Conservation (phyloP, 2,113 vertebrate species). For the Calyptomena viridis region DNA sequence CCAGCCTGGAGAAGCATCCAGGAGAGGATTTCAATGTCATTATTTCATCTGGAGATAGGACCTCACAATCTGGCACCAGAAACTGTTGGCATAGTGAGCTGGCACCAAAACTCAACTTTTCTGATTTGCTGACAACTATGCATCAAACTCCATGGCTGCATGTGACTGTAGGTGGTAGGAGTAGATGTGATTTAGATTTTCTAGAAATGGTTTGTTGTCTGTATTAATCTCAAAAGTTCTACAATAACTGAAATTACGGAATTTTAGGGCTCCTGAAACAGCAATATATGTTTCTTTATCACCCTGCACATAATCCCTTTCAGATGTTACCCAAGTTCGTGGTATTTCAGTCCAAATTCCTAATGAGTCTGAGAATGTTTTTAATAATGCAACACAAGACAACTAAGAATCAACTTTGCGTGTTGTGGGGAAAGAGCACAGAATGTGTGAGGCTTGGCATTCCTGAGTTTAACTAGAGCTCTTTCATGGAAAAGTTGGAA, state of each 20-base stretch:
- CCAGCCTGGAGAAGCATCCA: background rate
- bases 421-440: background rate
- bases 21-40: background rate
- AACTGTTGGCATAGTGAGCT: background rate
- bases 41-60: background rate
- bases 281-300: background rate
- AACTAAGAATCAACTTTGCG: background rate
- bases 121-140: background rate
- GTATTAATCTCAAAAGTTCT: background rate
- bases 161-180: background rate
- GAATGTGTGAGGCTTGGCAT: accelerated
- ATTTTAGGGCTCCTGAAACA: background rate
- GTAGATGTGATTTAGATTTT: background rate
- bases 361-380: background rate
- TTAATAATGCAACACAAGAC: background rate
- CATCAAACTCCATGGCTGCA: background rate
- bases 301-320: background rate
- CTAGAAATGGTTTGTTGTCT: background rate
- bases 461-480: background rate
- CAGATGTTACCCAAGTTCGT: background rate
- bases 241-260: background rate
- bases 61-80: background rate
- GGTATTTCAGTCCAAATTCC: background rate
- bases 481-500: background rate
- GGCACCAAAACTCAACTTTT: background rate